phyloP scores from a whole-genome alignment of 2,113 vertebrate species.

The Circaetus cinerascens region DNA sequence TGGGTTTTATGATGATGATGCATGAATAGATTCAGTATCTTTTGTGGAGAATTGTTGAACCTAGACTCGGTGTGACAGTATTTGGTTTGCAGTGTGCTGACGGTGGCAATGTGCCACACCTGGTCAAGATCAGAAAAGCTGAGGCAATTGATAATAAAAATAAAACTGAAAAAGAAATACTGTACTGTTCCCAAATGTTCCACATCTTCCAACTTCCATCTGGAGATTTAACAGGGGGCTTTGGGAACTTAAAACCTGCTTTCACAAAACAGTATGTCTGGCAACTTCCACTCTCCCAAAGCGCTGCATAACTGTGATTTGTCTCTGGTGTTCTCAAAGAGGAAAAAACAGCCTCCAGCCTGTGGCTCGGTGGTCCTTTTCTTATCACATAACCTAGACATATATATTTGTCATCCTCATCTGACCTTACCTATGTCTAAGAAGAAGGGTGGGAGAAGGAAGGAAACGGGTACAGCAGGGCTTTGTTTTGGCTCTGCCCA shows the following conservation, averaged over 20 bases:
- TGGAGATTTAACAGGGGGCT: neutral
- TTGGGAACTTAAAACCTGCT: neutral
- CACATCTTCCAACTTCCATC: neutral
- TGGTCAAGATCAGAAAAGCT: neutral
- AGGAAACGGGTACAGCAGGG: neutral
- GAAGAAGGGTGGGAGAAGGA: neutral
- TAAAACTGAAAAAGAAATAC: neutral
- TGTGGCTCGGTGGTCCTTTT: neutral
- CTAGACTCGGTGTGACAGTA: accelerated
- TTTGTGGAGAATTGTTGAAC: neutral
- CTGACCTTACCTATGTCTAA: neutral
- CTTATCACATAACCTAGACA: neutral
- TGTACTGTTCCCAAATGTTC: neutral
- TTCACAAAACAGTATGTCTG: neutral
- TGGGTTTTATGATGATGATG: neutral
- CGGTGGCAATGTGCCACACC: neutral
- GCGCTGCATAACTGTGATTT: neutral
- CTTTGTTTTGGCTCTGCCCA: neutral
- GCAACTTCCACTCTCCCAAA: neutral
- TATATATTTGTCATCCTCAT: neutral
- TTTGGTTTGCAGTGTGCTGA: neutral
- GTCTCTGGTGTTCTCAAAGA: neutral
- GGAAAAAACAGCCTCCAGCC: neutral
- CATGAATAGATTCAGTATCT: neutral
- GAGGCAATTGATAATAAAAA: neutral